A percentile compares a stretch with the other conserved stretches of the same genome.
These are phyloP conservation scores for Nettapus auritus DNA, from an alignment of 2,113 vertebrate species.

Conservation along the genomic window DNA sequence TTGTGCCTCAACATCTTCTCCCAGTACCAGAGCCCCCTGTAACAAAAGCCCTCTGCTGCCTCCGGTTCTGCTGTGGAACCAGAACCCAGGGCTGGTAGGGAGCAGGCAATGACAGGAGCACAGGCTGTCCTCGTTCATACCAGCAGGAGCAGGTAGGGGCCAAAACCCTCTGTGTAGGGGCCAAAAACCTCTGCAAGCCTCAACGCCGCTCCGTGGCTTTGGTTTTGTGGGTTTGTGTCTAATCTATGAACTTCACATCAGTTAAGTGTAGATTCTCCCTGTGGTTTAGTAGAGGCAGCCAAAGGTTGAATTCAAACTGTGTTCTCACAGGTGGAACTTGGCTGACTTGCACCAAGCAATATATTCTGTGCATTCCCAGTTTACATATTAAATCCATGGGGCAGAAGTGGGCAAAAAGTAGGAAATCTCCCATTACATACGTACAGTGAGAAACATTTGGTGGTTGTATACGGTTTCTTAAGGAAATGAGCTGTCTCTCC, in stretches of 20 bases:
- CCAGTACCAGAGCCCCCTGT: rapidly evolving
- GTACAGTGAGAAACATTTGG: conserved; percentile 33
- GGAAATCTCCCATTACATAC: conserved; percentile 75
- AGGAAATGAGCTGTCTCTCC: conserved; percentile 71
- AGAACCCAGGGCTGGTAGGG: neutral
- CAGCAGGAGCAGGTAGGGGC: too few species aligned
- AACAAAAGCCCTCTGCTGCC: neutral
- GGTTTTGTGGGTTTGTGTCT: conserved; percentile 39
- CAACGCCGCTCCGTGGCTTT: neutral
- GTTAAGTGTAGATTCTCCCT: conserved; percentile 35
- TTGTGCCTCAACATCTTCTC: neutral
- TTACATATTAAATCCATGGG: conserved; percentile 69
- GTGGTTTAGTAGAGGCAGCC: conserved; percentile 56
- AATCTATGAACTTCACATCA: conserved; percentile 29
- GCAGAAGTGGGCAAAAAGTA: conserved; percentile 59
- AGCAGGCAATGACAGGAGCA: neutral
- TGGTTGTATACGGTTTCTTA: conserved; percentile 60
- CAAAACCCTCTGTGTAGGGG: neutral
- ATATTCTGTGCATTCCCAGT: conserved; percentile 57
- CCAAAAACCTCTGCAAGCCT: neutral
- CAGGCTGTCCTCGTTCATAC: neutral
- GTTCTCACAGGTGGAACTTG: conserved; percentile 66
- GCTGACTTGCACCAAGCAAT: conserved; percentile 70
- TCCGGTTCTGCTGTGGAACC: neutral
- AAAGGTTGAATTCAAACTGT: conserved; percentile 50